Evolutionary conservation across 2,113 vertebrate genomes (phyloP), one percentile per base, ranked within the genome.

Genomic region (Leptobrachium ailaonicum): DNA sequence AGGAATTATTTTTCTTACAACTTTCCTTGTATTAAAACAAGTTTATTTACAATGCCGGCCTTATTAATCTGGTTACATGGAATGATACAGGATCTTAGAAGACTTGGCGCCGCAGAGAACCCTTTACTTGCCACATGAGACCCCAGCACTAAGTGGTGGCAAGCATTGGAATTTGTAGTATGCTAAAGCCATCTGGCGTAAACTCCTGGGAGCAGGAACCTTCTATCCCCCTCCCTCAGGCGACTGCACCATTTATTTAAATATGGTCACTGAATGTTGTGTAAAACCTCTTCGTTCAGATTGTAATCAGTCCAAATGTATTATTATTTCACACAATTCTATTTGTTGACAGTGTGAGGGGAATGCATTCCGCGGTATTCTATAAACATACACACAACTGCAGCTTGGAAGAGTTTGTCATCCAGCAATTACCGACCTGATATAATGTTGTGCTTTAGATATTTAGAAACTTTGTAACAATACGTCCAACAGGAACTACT

Each of bases 401-500:
- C 20, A 32, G 20, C 20, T 32, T 32, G 20, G 20, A 32, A 32
- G 20, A 32, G 20, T 32, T 32, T 32, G 20, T 32, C 20, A 32
- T 32, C 1, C 20, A 32, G 20, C 20, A 32, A 32, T 32, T 32
- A 32, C 20, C 0, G 20, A 32, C 20, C 20, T 32, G 20, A 32
- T 32, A 32, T 32, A 32, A 32, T 32, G 20, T 68, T 9, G 41
- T 42, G 41, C 42, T 1, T 68, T 67, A 12, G 9, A 68, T 68
- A 4, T 11, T 68, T 68, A 13, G 66, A 68, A 68, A 68, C 45
- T 8, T 7, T 47, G 9, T 14, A 70, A 70, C 41, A 45, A 14
- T 3, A 32, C 43, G 8, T 20, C 53, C 40, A 40, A 75, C 66
- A 77, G 66, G 75, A 77, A 69, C 11, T 50, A 44, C 47, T 41